Conservation (phyloP, 2,888 invertebrate genomes). For the Sycophila texana region DNA sequence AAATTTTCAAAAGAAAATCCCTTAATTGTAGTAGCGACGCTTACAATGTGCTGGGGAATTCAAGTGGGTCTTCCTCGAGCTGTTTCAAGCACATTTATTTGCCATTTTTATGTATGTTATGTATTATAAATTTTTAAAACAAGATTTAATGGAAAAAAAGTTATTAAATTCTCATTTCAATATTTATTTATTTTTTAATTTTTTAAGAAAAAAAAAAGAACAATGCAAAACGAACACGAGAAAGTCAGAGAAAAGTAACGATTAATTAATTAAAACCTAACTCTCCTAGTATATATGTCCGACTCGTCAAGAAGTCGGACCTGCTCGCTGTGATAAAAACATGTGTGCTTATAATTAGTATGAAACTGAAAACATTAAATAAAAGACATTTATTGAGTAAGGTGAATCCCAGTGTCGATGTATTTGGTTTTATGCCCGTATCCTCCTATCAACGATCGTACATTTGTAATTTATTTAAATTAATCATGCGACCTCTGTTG, state of each 20-base stretch:
- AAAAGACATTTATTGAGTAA: slow-evolving; percentile 55
- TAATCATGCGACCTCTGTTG: too few species aligned
- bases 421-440: slow-evolving; percentile 23
- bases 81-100: slow-evolving; percentile 53
- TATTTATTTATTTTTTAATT: slow-evolving; percentile 39
- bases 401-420: slow-evolving; percentile 7
- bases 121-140: slow-evolving; percentile 52
- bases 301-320: slow-evolving; percentile 35
- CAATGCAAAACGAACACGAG: slow-evolving; percentile 29
- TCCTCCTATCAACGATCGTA: background rate
- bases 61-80: slow-evolving; percentile 51
- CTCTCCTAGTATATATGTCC: slow-evolving; percentile 49
- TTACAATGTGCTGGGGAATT: slow-evolving; percentile 51
- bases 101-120: slow-evolving; percentile 54
- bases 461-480: background rate
- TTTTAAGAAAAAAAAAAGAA: slow-evolving; percentile 20
- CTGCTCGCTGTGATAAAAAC: slow-evolving; percentile 57
- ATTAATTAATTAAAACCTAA: slow-evolving; percentile 37
- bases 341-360: slow-evolving; percentile 57
- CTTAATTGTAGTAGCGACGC: slow-evolving; percentile 46
- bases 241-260: slow-evolving; percentile 40
- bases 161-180: slow-evolving; percentile 46
- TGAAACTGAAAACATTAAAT: slow-evolving; percentile 53
- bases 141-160: slow-evolving; percentile 47
- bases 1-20: slow-evolving; percentile 37